Evolutionary conservation across 2,888 invertebrate genomes (phyloP).

Genomic region (Cryptus viduatorius): DNA sequence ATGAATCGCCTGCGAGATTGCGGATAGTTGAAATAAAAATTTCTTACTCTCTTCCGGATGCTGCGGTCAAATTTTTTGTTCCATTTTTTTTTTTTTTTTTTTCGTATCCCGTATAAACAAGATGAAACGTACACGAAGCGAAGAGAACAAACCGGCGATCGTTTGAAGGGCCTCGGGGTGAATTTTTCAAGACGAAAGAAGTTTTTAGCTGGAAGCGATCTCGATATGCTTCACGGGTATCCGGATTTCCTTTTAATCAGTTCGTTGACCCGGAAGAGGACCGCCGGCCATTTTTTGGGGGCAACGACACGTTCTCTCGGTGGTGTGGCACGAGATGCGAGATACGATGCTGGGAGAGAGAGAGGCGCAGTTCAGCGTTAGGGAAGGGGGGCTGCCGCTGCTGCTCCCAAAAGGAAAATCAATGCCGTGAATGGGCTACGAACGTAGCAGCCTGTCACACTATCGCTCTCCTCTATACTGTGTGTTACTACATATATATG

Average conservation of each 20-base stretch:
- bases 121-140: constrained; percentile 33
- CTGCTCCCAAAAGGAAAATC: constrained; percentile 80
- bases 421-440: constrained; percentile 81
- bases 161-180: constrained; percentile 22
- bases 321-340: constrained; percentile 40
- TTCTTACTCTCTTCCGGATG: background rate
- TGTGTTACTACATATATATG: constrained; percentile 32
- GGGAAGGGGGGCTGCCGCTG: constrained; percentile 52
- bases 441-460: constrained; percentile 72
- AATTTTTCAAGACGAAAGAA: constrained; percentile 58
- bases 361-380: constrained; percentile 56
- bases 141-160: constrained; percentile 2
- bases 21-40: background rate
- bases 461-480: constrained; percentile 63
- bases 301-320: constrained; percentile 65
- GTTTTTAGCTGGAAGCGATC: constrained; percentile 27
- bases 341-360: constrained; percentile 55
- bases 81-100: background rate
- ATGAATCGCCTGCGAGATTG: background rate
- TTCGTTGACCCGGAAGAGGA: constrained; percentile 68
- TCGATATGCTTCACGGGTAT: constrained; percentile 60
- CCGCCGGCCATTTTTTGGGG: constrained; percentile 66
- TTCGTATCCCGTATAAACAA: background rate
- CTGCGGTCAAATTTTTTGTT: background rate
- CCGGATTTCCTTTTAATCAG: constrained; percentile 72